Percentiles rank a stretch among this genome's conserved stretches.
Evolutionary conservation across 2,888 invertebrate species (phyloP).

Genomic region (Diachrysia chrysitis): DNA sequence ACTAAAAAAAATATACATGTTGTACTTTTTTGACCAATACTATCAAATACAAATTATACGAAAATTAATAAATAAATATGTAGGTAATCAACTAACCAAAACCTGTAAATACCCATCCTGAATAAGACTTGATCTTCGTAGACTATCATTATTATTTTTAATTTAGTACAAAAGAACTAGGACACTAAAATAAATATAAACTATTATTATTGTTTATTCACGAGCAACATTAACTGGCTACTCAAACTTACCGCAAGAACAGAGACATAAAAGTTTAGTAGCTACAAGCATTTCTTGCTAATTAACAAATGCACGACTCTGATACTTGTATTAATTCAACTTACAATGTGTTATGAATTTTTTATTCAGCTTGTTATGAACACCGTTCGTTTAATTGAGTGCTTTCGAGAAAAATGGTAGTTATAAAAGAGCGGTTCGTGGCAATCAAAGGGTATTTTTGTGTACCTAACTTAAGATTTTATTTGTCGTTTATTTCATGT

Average conservation of each 20-base stretch:
- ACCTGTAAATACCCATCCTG: too few species aligned
- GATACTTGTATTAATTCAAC: conserved; percentile 29
- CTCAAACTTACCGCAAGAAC: conserved; percentile 44
- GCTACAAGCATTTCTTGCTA: conserved; percentile 58
- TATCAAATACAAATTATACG: too few species aligned
- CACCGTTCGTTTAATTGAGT: conserved; percentile 17
- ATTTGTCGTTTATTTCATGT: background rate
- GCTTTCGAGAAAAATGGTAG: conserved; percentile 6
- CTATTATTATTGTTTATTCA: conserved; percentile 31
- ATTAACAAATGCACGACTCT: conserved; percentile 60
- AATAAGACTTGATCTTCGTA: too few species aligned
- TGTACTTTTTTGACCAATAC: too few species aligned
- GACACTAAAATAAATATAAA: too few species aligned
- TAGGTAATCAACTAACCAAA: too few species aligned
- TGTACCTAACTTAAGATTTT: conserved; percentile 5
- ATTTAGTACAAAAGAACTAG: too few species aligned
- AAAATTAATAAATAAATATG: too few species aligned
- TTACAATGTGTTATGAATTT: conserved; percentile 14
- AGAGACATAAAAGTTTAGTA: conserved; percentile 43
- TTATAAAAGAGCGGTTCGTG: conserved; percentile 13
- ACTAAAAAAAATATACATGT: too few species aligned
- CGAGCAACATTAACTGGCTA: conserved; percentile 45
- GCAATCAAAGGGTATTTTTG: conserved; percentile 3
- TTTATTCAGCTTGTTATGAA: conserved; percentile 27
- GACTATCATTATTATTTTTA: too few species aligned